Base-by-base conservation (phyloP, 2,113 vertebrate species). In the Gorsachius goisagi region DNA sequence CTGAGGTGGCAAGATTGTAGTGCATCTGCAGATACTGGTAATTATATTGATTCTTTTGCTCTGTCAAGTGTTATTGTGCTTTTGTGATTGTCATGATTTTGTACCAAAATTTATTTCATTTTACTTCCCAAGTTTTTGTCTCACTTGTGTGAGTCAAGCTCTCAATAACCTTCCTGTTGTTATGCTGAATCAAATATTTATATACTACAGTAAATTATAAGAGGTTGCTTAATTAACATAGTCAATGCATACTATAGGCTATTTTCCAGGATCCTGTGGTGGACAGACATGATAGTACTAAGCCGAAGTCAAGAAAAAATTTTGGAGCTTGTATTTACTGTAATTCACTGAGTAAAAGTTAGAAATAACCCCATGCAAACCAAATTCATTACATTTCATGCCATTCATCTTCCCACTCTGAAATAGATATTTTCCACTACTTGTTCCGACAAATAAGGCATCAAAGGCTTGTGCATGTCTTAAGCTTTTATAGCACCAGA, bases 401-500 rank as follows among this genome's bases (percentile, higher is more conserved):
- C 59, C 0, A 0, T 85, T 92, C 58, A 69, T 62, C 45, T 87
- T 94, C 69, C 58, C 33, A 49, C 67, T 78, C 85, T 93, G 56
- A 81, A 96, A 63, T 1, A 69, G 74, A 73, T 72, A 49, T 96
- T 93, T 93, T 76, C 82, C 64, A 71, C 49, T 79, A 20, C 71
- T 95, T 85, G 11, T 82, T 95, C 85, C 1, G 3, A 89, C 84
- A 96, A 93, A 87, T 47, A 56, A 83, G 45, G 62, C 6, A 56
- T 93, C 53, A 92, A 90, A 95, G 47, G 37, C 69, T 93, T 84
- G 47, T 95, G 41, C 45, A n/a, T 50, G 17, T 78, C 59, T 92
- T 75, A 88, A 82, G 72, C 62, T 90, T 93, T 90, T 94, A 62
- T n/a, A 89, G 69, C 53, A 93, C 32, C 37, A 82, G 39, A 80